Base-by-base conservation (phyloP, 37 sponge, comb jelly and placozoan genomes). In the Lycopodina hypogea region DNA sequence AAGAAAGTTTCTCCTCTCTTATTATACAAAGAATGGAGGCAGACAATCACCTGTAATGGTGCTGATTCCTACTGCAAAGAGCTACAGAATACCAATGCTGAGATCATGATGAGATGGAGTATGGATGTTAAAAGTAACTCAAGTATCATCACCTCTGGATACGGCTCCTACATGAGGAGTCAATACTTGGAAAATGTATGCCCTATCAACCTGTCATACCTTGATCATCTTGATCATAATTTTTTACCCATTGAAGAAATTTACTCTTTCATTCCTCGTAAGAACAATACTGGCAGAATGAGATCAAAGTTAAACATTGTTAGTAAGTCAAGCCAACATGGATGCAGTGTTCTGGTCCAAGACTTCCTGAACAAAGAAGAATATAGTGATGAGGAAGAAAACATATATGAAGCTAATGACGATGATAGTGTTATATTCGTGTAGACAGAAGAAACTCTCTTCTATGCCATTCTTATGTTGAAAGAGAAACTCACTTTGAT, bases 141-240 rank as follows among this genome's bases (percentile, higher is more conserved):
- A 0, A 81, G 82, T 45, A 37, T 33, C 48, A 38, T 50, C 32
- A 67, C n/a, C n/a, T n/a, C 82, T 71, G 82, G 82, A 3, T 81
- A 81, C 60, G 82, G 82, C 0, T 81, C 82, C 1, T 72, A 81
- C 64, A 57, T 62, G 36, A 73, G 82, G 2, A 81, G 82, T 58
- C 82, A 72, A 35, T 50, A 61, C 48, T 45, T 4, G 48, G 48
- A 45, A 12, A 45, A 45, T 35, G 48, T 72, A 23, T 29, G 23
- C 21, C 26, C 64, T 18, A 14, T 19, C 39, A 55, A 23, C 3
- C 35, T 35, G 29, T 70, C 80, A 38, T 63, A 59, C 12, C 29
- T 22, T 22, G 35, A 70, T 32, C 24, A 42, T 6, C 71, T 42
- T 23, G 28, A 24, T 3, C 14, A 17, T 30, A 2, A 29, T 53